phyloP scores from a whole-genome alignment of 2,113 vertebrate species.

The Actenoides lindsayi region DNA sequence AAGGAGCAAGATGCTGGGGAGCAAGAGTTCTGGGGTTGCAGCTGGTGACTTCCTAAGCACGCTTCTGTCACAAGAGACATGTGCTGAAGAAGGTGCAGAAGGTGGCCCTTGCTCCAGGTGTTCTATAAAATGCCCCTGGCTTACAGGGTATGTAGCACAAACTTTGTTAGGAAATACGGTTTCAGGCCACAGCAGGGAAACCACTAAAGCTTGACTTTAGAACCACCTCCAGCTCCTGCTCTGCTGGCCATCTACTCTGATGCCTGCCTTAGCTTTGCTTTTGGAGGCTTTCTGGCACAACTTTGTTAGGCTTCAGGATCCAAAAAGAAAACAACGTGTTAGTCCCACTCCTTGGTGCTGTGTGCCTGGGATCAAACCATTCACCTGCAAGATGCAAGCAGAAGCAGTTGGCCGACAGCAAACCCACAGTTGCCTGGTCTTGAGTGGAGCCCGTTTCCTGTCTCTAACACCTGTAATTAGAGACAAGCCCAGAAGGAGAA shows the following conservation, averaged over 20 bases:
- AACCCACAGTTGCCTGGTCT: not conserved
- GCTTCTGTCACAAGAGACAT: not conserved
- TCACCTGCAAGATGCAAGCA: not conserved
- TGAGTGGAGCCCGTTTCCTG: not conserved
- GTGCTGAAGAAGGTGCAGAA: not conserved
- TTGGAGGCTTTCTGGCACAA: not conserved
- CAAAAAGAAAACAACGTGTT: not conserved
- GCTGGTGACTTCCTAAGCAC: not conserved
- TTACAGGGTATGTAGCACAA: not conserved
- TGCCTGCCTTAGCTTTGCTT: not conserved
- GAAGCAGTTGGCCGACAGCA: not conserved
- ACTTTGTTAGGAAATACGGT: not conserved
- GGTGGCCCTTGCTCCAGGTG: not conserved
- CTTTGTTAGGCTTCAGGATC: not conserved
- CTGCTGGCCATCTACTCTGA: not conserved
- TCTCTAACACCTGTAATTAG: not conserved
- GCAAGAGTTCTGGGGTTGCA: not conserved
- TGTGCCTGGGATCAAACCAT: not conserved
- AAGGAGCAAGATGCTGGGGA: not conserved
- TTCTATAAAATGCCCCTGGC: not conserved
- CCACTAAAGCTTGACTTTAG: not conserved
- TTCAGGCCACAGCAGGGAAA: not conserved
- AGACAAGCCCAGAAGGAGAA: not conserved
- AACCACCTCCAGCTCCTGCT: not conserved
- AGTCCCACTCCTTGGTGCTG: rapidly evolving